phyloP scores from a whole-genome alignment of 2,888 invertebrate species.

The Isoperla grammatica region DNA sequence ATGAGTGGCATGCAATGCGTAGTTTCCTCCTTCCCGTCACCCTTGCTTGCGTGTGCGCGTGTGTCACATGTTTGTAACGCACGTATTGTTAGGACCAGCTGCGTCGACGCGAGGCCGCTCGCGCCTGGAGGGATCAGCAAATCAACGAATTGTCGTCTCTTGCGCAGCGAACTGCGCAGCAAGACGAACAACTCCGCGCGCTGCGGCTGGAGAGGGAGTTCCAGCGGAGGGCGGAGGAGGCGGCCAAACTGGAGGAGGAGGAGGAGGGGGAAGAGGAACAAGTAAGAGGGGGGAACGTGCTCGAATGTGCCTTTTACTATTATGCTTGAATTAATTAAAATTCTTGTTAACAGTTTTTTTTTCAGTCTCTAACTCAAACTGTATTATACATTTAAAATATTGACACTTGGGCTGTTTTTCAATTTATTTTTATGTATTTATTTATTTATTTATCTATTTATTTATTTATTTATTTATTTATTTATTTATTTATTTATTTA shows the following conservation, averaged over 20 bases:
- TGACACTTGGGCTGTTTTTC: no score
- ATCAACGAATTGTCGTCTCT: conserved; percentile 71
- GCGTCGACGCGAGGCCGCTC: conserved; percentile 65
- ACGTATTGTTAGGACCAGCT: conserved; percentile 52
- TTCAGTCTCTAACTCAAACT: no score
- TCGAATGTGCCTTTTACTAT: no score
- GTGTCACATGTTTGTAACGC: neutral
- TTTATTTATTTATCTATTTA: no score
- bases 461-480: no score
- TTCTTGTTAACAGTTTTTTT: no score
- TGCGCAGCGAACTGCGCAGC: conserved; percentile 65
- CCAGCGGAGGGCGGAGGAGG: conserved; percentile 81
- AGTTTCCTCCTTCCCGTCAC: neutral
- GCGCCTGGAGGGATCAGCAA: conserved; percentile 79
- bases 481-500: no score
- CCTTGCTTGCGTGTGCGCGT: neutral
- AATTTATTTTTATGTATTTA: no score
- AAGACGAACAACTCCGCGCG: conserved; percentile 84
- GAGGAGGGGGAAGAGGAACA: conserved; percentile 58
- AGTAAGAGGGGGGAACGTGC: conserved; percentile 38
- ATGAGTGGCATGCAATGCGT: no score
- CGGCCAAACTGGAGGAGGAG: conserved; percentile 62
- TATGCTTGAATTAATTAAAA: no score
- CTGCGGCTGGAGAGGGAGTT: conserved; percentile 90
- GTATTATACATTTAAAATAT: no score